Evolutionary conservation across 2,888 invertebrate species (phyloP).

Genomic region (Branchellion lobata): DNA sequence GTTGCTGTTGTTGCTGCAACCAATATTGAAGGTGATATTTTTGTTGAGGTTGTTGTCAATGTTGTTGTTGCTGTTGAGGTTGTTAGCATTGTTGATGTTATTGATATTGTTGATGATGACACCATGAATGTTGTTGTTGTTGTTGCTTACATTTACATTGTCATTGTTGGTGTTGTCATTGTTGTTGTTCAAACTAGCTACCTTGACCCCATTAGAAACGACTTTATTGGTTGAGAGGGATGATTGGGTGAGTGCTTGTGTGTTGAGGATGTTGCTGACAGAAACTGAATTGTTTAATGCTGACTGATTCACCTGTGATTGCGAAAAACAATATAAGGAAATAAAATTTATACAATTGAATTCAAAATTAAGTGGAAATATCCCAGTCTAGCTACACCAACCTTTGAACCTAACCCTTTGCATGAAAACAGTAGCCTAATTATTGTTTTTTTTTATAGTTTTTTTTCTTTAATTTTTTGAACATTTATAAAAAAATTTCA

Average conservation of each 20-base stretch:
- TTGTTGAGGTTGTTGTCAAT: not conserved
- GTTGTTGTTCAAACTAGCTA: not conserved
- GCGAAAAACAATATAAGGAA: too few relatives aligned
- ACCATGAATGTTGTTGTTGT: not conserved
- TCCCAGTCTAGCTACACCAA: not conserved
- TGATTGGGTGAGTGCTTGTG: not conserved
- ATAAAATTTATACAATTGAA: too few relatives aligned
- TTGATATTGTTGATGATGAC: not conserved
- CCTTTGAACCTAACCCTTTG: too few relatives aligned
- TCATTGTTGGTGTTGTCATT: not conserved
- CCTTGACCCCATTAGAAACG: not conserved
- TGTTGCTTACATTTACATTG: not conserved
- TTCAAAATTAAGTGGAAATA: not conserved
- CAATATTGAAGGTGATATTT: constrained; percentile 6
- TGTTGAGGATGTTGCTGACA: not conserved
- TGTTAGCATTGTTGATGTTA: not conserved
- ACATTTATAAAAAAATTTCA: too few relatives aligned
- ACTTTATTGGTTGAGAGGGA: not conserved
- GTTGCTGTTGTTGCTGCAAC: not conserved
- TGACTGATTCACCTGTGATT: too few relatives aligned
- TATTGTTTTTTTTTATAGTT: too few relatives aligned
- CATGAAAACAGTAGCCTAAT: too few relatives aligned
- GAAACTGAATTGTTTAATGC: too few relatives aligned
- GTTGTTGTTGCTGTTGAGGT: not conserved
- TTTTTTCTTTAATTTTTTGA: too few relatives aligned